Percentiles rank a stretch among this genome's conserved stretches.
phyloP scores from a whole-genome alignment of 2,797 vertebrate species.

The Rhincodon typus region DNA sequence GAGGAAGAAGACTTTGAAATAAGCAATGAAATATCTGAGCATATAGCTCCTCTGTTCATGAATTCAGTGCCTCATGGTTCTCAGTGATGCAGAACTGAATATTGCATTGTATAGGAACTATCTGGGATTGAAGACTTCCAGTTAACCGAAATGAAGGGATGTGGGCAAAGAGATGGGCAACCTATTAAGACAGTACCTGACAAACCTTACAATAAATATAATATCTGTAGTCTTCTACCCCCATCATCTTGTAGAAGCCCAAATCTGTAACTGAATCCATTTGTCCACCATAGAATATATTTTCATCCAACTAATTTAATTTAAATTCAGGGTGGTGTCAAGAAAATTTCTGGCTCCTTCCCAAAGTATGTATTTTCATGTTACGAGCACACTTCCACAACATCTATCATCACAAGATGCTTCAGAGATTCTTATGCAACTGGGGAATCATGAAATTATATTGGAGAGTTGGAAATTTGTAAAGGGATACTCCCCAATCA shows the following conservation, averaged over 20 bases:
- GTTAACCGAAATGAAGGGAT: background rate
- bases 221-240: background rate
- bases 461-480: background rate
- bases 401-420: background rate
- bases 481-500: background rate
- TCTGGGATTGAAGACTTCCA: background rate
- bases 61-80: background rate
- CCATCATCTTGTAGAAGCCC: background rate
- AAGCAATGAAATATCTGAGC: background rate
- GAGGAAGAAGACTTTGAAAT: background rate
- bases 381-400: background rate
- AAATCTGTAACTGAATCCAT: background rate
- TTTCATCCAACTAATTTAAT: background rate
- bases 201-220: background rate
- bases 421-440: background rate
- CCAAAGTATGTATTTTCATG: background rate
- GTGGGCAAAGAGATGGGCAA: background rate
- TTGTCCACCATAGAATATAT: background rate
- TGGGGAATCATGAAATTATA: background rate
- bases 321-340: background rate
- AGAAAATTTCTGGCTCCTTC: background rate
- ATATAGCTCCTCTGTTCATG: background rate
- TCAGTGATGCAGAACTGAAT: too few relatives aligned
- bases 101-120: background rate
- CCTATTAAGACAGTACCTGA: background rate